A percentile compares a stretch with the other conserved stretches of the same genome.
Evolutionary conservation across 2,113 vertebrate species (phyloP).

Genomic region (Colius striatus): DNA sequence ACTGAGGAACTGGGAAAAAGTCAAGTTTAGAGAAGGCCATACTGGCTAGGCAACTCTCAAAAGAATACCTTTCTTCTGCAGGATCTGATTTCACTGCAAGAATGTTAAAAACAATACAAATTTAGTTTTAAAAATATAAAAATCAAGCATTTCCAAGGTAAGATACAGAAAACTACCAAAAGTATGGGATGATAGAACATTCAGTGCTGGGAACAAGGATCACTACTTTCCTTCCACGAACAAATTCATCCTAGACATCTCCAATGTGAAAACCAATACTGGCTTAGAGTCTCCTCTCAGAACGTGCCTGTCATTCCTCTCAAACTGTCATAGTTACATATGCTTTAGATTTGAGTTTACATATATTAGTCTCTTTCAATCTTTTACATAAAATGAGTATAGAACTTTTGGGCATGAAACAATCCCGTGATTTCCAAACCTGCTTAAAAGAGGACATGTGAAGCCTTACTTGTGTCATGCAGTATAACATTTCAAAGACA

Average conservation of each 20-base stretch:
- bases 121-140: neutral
- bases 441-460: accelerated
- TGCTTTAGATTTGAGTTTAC: neutral
- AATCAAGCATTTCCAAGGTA: neutral
- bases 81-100: neutral
- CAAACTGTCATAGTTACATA: neutral
- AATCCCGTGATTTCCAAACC: neutral
- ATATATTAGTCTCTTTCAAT: neutral
- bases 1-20: neutral
- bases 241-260: neutral
- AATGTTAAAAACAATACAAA: neutral
- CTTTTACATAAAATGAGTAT: neutral
- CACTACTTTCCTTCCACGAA: neutral
- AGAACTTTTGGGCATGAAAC: neutral
- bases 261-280: neutral
- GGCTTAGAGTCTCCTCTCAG: neutral
- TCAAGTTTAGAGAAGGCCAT: neutral
- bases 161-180: neutral
- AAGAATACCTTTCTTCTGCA: neutral
- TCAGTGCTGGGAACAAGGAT: neutral
- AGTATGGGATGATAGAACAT: neutral
- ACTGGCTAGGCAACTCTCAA: neutral
- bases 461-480: neutral
- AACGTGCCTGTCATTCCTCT: neutral
- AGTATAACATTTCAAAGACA: neutral